phyloP scores from a whole-genome alignment of 2,113 vertebrate species.

The Lamprotornis superbus region DNA sequence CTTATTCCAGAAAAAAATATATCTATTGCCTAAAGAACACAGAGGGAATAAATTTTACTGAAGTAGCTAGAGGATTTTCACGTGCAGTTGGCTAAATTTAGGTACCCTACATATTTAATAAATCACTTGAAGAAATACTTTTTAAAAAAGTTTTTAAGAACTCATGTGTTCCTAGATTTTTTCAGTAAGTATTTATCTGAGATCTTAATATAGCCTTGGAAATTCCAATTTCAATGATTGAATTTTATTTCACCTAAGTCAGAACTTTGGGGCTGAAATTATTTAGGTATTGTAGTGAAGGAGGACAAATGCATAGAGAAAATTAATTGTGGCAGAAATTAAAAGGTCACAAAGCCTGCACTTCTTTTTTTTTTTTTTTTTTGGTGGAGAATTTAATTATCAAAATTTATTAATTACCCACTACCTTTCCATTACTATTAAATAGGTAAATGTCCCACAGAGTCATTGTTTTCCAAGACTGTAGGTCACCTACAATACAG shows the following conservation, averaged over 20 bases:
- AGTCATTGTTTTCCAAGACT: not conserved
- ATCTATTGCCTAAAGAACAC: not conserved
- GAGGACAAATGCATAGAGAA: not conserved
- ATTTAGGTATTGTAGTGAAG: not conserved
- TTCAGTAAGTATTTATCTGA: not conserved
- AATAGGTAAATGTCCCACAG: not conserved
- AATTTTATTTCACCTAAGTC: not conserved
- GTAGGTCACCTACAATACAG: not conserved
- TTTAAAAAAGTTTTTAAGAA: not conserved
- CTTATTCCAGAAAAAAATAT: not conserved
- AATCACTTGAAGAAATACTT: not conserved
- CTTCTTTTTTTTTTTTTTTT: not conserved
- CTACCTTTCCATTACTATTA: not conserved
- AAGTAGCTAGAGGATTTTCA: not conserved
- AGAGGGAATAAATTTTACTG: not conserved
- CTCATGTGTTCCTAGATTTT: not conserved
- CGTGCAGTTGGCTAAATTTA: not conserved
- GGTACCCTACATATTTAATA: not conserved
- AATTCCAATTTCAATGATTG: not conserved
- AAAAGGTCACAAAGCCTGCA: not conserved
- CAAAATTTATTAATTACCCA: not conserved
- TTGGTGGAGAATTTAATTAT: not conserved
- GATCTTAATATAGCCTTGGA: not conserved
- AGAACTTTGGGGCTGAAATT: not conserved
- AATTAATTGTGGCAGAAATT: not conserved